phyloP scores from a whole-genome alignment of 2,888 invertebrate genomes.

The Standfussiana lucernea region DNA sequence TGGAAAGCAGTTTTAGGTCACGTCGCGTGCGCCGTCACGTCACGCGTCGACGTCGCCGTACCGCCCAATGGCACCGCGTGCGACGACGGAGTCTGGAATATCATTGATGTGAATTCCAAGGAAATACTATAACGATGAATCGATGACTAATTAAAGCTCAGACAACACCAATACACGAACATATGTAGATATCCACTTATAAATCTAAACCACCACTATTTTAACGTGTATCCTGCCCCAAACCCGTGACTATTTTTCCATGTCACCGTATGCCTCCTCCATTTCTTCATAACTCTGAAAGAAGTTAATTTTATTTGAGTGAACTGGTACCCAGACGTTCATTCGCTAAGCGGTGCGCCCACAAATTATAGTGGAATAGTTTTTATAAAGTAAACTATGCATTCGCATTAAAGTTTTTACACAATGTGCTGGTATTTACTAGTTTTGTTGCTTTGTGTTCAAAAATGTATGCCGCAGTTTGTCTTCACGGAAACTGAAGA shows the following conservation, averaged over 20 bases:
- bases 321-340: slow-evolving; percentile 72
- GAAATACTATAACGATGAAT: slow-evolving; percentile 46
- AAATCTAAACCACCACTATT: not conserved
- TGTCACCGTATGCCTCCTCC: slow-evolving; percentile 62
- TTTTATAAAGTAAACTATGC: slow-evolving; percentile 52
- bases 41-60: slow-evolving; percentile 67
- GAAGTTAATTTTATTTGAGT: slow-evolving; percentile 74
- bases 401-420: slow-evolving; percentile 56
- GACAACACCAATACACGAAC: not conserved
- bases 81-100: slow-evolving; percentile 23
- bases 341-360: slow-evolving; percentile 65
- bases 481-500: slow-evolving; percentile 69
- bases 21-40: slow-evolving; percentile 67
- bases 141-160: slow-evolving; percentile 13
- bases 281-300: slow-evolving; percentile 60
- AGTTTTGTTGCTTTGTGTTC: slow-evolving; percentile 66
- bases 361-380: slow-evolving; percentile 58
- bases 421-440: slow-evolving; percentile 71
- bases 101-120: slow-evolving; percentile 32
- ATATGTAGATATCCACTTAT: not conserved
- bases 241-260: slow-evolving; percentile 1
- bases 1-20: slow-evolving; percentile 89
- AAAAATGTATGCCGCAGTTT: slow-evolving; percentile 73
- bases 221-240: not conserved
- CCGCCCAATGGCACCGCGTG: slow-evolving; percentile 5